Evolutionary conservation across 2,797 vertebrate genomes (phyloP).

Genomic region (Naso thynnoides): DNA sequence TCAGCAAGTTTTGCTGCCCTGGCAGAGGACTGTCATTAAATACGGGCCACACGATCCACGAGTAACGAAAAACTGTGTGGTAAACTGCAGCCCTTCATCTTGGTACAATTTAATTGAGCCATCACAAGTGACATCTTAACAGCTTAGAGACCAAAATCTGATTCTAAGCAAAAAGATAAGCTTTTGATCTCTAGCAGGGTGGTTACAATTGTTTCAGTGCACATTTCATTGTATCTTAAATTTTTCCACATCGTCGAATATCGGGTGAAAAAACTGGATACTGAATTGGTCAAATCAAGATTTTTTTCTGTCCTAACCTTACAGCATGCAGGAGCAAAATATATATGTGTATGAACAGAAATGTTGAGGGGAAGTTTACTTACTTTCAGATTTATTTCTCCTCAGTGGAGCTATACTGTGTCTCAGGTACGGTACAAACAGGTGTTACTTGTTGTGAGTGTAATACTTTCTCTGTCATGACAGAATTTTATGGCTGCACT

Average conservation of each 20-base stretch:
- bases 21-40: constrained; percentile 47
- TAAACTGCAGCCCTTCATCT: constrained; percentile 27
- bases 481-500: neutral
- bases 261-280: neutral
- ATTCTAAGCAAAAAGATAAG: neutral
- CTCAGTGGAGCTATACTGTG: no score
- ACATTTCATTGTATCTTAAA: no score
- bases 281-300: neutral
- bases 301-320: neutral
- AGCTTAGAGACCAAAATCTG: neutral
- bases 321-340: neutral
- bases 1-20: constrained; percentile 30
- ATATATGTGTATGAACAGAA: no score
- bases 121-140: constrained; percentile 45
- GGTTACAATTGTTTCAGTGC: neutral
- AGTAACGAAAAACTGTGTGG: constrained; percentile 26
- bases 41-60: constrained; percentile 44
- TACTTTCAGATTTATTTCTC: no score
- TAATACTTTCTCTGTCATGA: neutral
- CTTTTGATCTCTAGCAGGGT: neutral
- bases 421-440: neutral
- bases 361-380: no score
- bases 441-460: neutral
- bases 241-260: neutral
- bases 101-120: constrained; percentile 40